Percentiles rank a stretch among this genome's conserved stretches.
Conservation (phyloP, 2,113 vertebrate genomes). For the Motacilla tschutschensis region DNA sequence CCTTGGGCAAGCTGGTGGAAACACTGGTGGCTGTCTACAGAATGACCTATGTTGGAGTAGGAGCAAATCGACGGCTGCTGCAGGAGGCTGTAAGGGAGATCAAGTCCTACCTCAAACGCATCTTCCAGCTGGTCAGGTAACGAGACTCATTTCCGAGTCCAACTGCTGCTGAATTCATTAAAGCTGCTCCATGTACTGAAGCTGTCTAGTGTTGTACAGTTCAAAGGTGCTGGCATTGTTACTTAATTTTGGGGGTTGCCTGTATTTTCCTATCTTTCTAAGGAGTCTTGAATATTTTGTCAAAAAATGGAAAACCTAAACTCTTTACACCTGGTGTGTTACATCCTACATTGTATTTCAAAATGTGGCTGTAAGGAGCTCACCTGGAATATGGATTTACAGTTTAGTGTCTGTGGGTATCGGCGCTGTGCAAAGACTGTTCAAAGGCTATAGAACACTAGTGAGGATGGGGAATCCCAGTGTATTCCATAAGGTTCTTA, state of each 20-base stretch:
- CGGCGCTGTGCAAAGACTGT: background rate
- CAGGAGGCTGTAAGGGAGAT: constrained; percentile 94
- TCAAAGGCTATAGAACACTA: background rate
- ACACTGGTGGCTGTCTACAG: constrained; percentile 92
- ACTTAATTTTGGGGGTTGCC: background rate
- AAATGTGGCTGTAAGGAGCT: background rate
- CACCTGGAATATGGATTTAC: background rate
- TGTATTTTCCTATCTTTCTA: background rate
- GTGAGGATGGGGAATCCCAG: background rate
- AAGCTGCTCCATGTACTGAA: background rate
- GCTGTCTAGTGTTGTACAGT: background rate
- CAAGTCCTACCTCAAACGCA: constrained; percentile 91
- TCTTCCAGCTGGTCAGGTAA: constrained; percentile 92
- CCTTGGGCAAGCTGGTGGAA: constrained; percentile 89
- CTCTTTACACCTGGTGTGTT: background rate
- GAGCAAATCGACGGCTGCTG: constrained; percentile 90
- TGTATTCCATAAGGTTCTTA: background rate
- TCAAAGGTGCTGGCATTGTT: background rate
- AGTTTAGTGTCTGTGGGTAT: background rate
- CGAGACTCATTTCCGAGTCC: background rate
- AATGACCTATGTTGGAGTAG: constrained; percentile 97
- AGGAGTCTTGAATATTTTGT: background rate
- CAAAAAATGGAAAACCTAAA: background rate
- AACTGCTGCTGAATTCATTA: background rate
- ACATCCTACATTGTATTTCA: background rate